Percentiles rank a stretch among this genome's conserved stretches.
These are phyloP conservation scores for Elaphurus davidianus DNA, from an alignment of 2,113 vertebrate genomes.

Conservation along the genomic window DNA sequence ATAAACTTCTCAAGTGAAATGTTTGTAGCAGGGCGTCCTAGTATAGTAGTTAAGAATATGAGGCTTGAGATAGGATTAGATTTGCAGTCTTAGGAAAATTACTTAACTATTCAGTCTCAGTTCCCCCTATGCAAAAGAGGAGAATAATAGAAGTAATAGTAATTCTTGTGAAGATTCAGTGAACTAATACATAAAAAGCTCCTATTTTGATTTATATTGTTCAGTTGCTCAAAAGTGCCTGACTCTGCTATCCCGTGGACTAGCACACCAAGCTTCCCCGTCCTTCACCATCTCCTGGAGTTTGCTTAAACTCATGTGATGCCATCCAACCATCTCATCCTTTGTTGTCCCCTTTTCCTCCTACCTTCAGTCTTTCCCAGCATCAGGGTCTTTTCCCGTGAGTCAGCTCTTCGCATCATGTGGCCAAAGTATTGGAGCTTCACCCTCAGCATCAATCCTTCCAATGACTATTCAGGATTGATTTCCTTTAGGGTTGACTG, in stretches of 20 bases:
- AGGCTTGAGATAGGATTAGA: neutral
- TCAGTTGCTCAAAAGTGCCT: neutral
- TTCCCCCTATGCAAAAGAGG: neutral
- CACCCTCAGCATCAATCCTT: neutral
- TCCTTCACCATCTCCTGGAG: neutral
- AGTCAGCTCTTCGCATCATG: neutral
- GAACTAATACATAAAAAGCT: neutral
- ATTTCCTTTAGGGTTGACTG: neutral
- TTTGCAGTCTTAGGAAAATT: neutral
- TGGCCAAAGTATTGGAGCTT: neutral
- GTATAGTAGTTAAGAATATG: neutral
- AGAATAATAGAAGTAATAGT: neutral
- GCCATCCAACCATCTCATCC: neutral
- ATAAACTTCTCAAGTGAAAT: neutral
- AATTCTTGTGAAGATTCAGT: neutral
- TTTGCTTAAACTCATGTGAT: neutral
- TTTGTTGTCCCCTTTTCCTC: neutral
- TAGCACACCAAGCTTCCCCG: neutral
- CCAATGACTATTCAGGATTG: neutral
- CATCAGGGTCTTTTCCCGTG: neutral
- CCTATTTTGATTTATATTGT: neutral
- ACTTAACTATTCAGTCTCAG: neutral
- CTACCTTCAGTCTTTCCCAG: neutral
- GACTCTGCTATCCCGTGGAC: neutral
- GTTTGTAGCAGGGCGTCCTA: neutral